Evolutionary conservation across 2,888 invertebrate species (phyloP).

Genomic region (Nebria brevicollis): DNA sequence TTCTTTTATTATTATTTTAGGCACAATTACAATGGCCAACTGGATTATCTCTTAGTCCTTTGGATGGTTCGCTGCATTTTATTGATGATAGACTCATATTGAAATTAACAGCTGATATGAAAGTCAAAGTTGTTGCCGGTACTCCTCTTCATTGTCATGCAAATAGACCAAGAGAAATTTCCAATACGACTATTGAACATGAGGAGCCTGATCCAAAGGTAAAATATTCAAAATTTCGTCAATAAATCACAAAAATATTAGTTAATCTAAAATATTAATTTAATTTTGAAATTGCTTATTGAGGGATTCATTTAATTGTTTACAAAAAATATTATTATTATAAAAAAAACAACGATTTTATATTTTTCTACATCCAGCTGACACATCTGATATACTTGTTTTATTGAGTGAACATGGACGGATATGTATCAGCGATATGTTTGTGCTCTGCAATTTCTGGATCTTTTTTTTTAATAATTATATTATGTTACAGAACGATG

Average conservation of each 20-base stretch:
- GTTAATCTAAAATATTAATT: too few species aligned
- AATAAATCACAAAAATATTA: background rate
- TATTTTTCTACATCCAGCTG: too few species aligned
- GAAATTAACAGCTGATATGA: constrained; percentile 90
- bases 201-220: constrained; percentile 60
- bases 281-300: too few species aligned
- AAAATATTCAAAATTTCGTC: constrained; percentile 53
- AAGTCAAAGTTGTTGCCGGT: constrained; percentile 94
- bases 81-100: constrained; percentile 94
- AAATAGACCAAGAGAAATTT: constrained; percentile 60
- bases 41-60: constrained; percentile 91
- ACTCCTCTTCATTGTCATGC: constrained; percentile 89
- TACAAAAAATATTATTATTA: too few species aligned
- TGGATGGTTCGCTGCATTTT: constrained; percentile 94
- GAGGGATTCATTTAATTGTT: too few species aligned
- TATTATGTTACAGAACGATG: constrained; percentile 52
- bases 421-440: background rate
- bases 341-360: too few species aligned
- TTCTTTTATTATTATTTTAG: constrained; percentile 57
- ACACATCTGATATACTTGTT: too few species aligned
- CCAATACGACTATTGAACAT: constrained; percentile 51
- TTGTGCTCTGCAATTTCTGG: too few species aligned
- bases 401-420: too few species aligned
- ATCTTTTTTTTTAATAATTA: too few species aligned
- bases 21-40: constrained; percentile 98